Evolutionary conservation across 2,888 invertebrate species (phyloP), one percentile per base, ranked within the genome.

Genomic region (Pinctada fucata): DNA sequence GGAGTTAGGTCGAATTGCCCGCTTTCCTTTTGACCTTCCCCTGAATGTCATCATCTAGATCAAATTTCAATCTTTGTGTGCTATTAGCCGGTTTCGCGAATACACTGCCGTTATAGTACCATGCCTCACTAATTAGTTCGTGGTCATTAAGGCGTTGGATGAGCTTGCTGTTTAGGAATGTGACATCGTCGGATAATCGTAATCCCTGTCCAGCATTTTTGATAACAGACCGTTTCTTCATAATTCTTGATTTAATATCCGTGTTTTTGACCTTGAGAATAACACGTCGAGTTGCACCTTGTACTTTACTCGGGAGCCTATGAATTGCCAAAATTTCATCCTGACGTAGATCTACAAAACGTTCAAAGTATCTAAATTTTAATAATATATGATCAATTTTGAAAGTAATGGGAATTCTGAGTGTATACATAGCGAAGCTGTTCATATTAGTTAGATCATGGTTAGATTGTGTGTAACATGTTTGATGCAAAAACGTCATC

Each of bases 151-250:
- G 65, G 5, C 65, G 5, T 65, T 65, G 65, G 5, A 65, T 65
- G 5, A 65, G n/a, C 5, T 65, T 31, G n/a, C 16, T 16, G 31
- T 65, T 65, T 4, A 13, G 65, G 5, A 16, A 16, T 31, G 65
- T 65, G 5, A 65, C 65, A 31, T 65, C 65, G 65, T 65, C 65
- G n/a, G 65, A 5, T 65, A 65, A 31, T 16, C 65, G 65, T 4
- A 65, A 31, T 65, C 65, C 65, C 31, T 65, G n/a, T 10, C 65
- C 65, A 31, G 65, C 5, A 65, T 65, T 65, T 65, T 65, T 65
- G 5, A 65, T 31, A 16, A 65, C 65, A 4, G 65, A 65, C 31
- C 65, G 5, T 65, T 65, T 65, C 4, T 31, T 5, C 65, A 65
- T 65, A 16, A 65, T 65, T 31, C 5, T 65, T 4, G 65, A 4